Base-by-base conservation (phyloP, 2,888 invertebrate species). In the Volucella inflata region DNA sequence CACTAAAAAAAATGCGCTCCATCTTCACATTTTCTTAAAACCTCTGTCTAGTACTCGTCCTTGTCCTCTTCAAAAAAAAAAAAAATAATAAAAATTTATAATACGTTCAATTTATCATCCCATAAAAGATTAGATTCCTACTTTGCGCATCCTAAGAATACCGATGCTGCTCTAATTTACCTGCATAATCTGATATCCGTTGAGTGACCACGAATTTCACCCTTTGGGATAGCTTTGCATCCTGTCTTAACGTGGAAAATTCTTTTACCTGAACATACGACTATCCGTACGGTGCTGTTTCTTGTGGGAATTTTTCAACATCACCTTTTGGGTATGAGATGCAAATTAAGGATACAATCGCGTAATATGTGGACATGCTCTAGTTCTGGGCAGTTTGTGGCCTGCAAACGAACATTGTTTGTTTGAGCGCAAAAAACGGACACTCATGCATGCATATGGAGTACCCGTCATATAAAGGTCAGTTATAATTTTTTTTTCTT, bases 311-410 rank as follows among this genome's bases (percentile, higher is more conserved):
- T 85, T 30, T 68, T 67, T 82, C 46, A 64, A 71, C 80, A 77
- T 62, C 76, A 75, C 75, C 67, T 72, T 6, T 30, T 59, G 8
- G 12, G 55, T 72, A 51, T 62, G 68, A 77, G 85, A 81, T 85
- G 85, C 77, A 85, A 85, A 85, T 85, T 85, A 81, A 81, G 76
- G 44, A 77, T 67, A 75, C 81, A 57, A 68, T 57, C 85, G 85
- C 85, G 85, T 72, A 81, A 72, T 78, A 64, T 79, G 44, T 36
- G 36, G 36, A 50, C 17, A 42, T 85, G 81, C 72, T 85, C 85
- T 77, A 85, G 81, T 81, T 85, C 72, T 85, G 81, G 85, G 64
- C 81, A 85, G 85, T 81, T 85, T 80, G 70, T 16, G 84, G 59
- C 75, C 80, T 67, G 75, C 59, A 75, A 44, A 53, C 50, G 59